phyloP scores from a whole-genome alignment of 2,888 invertebrate genomes.

The Chrysopilus asiliformis region DNA sequence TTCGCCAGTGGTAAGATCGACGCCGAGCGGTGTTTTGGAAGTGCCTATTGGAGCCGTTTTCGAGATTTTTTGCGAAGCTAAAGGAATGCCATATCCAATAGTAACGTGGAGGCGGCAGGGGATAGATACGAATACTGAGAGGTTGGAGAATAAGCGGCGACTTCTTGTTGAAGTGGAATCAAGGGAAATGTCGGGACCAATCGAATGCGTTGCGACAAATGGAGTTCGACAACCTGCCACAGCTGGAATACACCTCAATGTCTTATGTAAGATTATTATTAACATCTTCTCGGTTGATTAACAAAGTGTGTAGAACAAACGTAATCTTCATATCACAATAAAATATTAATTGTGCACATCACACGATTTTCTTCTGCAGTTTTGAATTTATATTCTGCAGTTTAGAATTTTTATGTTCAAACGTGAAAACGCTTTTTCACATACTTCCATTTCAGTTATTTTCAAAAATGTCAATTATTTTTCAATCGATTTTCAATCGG shows the following conservation, averaged over 20 bases:
- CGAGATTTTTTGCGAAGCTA: conserved; percentile 56
- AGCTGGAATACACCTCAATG: conserved; percentile 52
- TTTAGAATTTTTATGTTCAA: too few species aligned
- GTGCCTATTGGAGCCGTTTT: conserved; percentile 61
- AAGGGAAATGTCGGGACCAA: conserved; percentile 52
- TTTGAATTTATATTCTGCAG: too few species aligned
- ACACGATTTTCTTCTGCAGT: too few species aligned
- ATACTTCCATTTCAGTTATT: too few species aligned
- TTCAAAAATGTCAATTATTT: too few species aligned
- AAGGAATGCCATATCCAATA: conserved; percentile 58
- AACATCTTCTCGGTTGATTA: too few species aligned
- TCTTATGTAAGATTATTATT: conserved; percentile 50
- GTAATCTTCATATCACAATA: too few species aligned
- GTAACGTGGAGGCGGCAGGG: conserved; percentile 49
- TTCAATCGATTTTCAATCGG: too few species aligned
- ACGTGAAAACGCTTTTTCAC: too few species aligned
- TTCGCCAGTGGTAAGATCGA: conserved; percentile 54
- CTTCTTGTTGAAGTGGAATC: conserved; percentile 36
- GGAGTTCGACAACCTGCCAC: conserved; percentile 60
- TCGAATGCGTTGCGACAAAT: conserved; percentile 59
- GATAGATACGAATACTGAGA: conserved; percentile 12
- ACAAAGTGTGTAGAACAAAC: too few species aligned
- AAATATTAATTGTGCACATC: too few species aligned
- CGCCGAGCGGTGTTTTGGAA: conserved; percentile 55
- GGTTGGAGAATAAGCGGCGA: conserved; percentile 27